phyloP scores from a whole-genome alignment of 2,113 vertebrate species.

The Marcusenius ussheri region DNA sequence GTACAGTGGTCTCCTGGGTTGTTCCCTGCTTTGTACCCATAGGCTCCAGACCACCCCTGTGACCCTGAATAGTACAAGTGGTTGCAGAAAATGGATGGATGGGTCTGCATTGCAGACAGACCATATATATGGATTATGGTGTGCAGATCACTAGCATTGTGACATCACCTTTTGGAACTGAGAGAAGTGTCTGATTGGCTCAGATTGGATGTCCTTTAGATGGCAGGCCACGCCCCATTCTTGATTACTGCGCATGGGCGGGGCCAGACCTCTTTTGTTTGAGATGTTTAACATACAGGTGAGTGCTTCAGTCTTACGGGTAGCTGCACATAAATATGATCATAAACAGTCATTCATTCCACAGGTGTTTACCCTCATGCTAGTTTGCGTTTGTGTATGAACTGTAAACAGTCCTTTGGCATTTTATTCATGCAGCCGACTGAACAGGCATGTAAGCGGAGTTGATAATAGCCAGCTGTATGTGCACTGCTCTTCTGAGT shows the following conservation, averaged over 20 bases:
- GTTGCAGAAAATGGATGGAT: background rate
- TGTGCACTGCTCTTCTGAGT: background rate
- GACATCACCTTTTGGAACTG: background rate
- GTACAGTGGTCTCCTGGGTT: background rate
- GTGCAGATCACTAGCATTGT: background rate
- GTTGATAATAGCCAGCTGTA: background rate
- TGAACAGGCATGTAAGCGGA: background rate
- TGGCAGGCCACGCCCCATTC: background rate
- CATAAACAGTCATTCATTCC: background rate
- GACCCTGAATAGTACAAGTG: background rate
- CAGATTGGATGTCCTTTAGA: background rate
- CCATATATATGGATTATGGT: background rate
- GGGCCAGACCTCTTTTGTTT: background rate
- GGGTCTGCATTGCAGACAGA: background rate
- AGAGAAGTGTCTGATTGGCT: background rate
- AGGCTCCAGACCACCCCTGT: background rate
- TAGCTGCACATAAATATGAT: background rate
- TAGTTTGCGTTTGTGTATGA: background rate
- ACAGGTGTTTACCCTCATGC: background rate
- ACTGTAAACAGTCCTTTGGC: background rate
- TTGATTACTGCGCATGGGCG: background rate
- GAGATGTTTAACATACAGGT: background rate
- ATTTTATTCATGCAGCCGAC: background rate
- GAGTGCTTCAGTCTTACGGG: background rate
- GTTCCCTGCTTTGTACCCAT: background rate